Conservation (phyloP, 2,113 vertebrate genomes). For the Coturnix japonica region DNA sequence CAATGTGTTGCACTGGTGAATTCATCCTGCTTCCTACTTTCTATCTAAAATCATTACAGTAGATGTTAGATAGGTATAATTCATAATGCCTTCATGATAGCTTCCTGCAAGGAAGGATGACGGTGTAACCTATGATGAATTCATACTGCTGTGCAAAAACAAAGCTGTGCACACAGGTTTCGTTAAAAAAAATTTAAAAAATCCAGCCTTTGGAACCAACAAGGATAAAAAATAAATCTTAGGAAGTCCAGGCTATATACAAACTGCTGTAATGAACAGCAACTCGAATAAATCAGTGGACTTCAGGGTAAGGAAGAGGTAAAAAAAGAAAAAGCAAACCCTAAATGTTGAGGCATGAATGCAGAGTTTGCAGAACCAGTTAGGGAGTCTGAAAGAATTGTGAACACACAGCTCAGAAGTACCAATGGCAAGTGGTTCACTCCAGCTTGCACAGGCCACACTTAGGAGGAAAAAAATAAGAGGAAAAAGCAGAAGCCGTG, state of each 20-base stretch:
- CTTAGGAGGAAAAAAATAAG: too few relatives aligned
- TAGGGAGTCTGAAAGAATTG: not conserved
- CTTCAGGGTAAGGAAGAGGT: not conserved
- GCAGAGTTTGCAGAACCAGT: not conserved
- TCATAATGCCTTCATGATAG: not conserved
- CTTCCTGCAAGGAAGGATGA: not conserved
- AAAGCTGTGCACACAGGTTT: not conserved
- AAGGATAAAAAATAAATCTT: not conserved
- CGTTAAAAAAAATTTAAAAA: too few relatives aligned
- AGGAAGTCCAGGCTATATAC: not conserved
- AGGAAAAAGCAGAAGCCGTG: not conserved
- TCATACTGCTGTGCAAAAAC: not conserved
- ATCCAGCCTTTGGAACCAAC: not conserved
- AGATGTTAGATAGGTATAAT: not conserved
- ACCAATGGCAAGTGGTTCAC: not conserved
- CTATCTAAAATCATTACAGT: not conserved
- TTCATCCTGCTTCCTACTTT: not conserved
- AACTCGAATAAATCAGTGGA: not conserved
- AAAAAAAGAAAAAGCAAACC: too few relatives aligned
- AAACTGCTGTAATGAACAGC: not conserved
- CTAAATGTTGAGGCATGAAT: not conserved
- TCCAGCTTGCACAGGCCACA: not conserved
- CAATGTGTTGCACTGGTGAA: not conserved
- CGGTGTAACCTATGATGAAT: not conserved
- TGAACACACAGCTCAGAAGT: not conserved